Conservation (phyloP, 2,113 vertebrate genomes). For the Calyptommatus sinebrachiatus region DNA sequence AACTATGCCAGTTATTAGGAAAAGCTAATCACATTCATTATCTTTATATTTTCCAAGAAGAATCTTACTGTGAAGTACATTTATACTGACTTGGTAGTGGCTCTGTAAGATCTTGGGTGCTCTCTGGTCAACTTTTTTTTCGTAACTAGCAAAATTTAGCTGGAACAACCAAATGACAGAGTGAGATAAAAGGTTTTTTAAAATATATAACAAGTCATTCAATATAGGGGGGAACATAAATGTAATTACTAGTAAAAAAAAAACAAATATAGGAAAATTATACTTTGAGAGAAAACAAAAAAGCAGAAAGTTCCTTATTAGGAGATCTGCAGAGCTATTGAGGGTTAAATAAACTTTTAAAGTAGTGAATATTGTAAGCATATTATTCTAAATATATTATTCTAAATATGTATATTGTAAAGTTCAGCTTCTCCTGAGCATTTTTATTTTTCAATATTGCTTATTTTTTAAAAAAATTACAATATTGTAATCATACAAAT, state of each 20-base stretch:
- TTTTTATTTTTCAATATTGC: not conserved
- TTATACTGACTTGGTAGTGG: too few species aligned
- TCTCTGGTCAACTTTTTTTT: not conserved
- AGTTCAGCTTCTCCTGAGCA: not conserved
- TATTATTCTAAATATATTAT: not conserved
- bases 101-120: not conserved
- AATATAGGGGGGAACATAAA: too few species aligned
- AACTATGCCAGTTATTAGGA: not conserved
- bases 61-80: too few species aligned
- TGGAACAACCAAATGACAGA: not conserved
- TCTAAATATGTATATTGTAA: not conserved
- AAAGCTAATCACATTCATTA: not conserved
- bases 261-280: too few species aligned
- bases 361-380: not conserved
- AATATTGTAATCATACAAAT: too few species aligned
- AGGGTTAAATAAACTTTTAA: not conserved
- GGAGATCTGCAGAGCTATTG: not conserved
- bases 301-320: not conserved
- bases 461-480: too few species aligned
- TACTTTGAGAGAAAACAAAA: not conserved
- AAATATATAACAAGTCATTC: too few species aligned
- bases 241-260: too few species aligned
- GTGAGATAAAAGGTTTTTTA: not conserved
- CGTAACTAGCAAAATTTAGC: not conserved
- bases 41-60: too few species aligned